Evolutionary conservation across 2,888 invertebrate species (phyloP), one percentile per base, ranked within the genome.

Genomic region (Drosophila sordidapex): DNA sequence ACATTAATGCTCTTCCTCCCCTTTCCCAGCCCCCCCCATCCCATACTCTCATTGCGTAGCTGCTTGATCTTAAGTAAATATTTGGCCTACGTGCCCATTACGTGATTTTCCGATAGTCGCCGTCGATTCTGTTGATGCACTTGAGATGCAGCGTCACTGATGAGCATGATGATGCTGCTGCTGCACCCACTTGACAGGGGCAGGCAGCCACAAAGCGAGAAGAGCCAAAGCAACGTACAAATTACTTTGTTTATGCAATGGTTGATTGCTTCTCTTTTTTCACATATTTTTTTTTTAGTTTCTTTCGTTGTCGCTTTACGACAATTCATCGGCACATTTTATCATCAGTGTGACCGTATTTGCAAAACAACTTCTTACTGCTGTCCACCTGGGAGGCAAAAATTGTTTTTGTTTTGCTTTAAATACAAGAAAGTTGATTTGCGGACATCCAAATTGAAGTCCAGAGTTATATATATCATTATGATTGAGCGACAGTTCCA

Each of bases 51-150:
- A 43, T 57, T 48, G 62, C 54, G 58, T 62, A 36, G 63, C 67
- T 56, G 65, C 62, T 58, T 66, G 82, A 72, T 70, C 85, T 84
- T 84, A 87, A 87, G 84, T 87, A 84, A 84, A 84, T 84, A 86
- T 86, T 86, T 84, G 87, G 89, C 65, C 79, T 87, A 89, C 86
- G 86, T 86, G 86, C 89, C 86, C 81, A 86, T 86, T 86, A 86
- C 84, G 84, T 83, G 89, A 88, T 86, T 86, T 87, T 74, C 89
- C 83, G 79, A 84, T 84, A 87, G 86, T 84, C 81, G 68, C 78
- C 70, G 46, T 78, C 76, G 76, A 62, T 66, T 56, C 60, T 60
- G 76, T 53, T 48, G 62, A 38, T 77, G 71, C 80, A 75, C 79
- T 78, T 75, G 72, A 78, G 70, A 58, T 72, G 79, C 76, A 70